These are phyloP conservation scores for Rugalucina vietnamica DNA, from an alignment of 2,888 invertebrate species.

Conservation along the genomic window DNA sequence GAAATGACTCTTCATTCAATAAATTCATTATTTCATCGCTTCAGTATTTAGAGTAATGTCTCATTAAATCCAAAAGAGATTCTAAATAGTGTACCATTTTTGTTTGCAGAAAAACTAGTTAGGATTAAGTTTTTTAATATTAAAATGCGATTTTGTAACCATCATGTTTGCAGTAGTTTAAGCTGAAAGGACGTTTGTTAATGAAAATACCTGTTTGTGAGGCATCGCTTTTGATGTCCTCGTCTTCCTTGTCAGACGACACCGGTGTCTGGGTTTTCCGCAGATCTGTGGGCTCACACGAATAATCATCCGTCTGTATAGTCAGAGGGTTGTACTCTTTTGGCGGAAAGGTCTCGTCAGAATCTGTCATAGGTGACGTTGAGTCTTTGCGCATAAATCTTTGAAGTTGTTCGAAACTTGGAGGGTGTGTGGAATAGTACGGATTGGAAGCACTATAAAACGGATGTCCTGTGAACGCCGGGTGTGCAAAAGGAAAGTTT, in stretches of 20 bases:
- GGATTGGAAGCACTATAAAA: conserved; percentile 16
- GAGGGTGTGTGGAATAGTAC: conserved; percentile 23
- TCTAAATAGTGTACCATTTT: too few relatives aligned
- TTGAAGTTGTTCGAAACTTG: conserved; percentile 11
- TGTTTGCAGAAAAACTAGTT: too few relatives aligned
- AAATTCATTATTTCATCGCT: too few relatives aligned
- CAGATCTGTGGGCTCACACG: conserved; percentile 39
- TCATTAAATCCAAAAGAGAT: too few relatives aligned
- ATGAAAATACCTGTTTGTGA: conserved; percentile 37
- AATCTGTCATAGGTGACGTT: background rate
- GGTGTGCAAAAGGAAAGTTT: conserved; percentile 36
- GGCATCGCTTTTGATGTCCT: conserved; percentile 36
- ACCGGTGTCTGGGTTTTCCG: conserved; percentile 33
- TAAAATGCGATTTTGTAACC: too few relatives aligned
- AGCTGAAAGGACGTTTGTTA: too few relatives aligned
- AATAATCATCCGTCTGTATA: background rate
- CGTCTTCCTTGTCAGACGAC: conserved; percentile 26
- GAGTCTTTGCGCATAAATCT: conserved; percentile 1
- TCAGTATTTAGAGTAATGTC: too few relatives aligned
- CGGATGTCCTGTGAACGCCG: conserved; percentile 37
- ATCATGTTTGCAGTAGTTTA: too few relatives aligned
- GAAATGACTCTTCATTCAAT: too few relatives aligned
- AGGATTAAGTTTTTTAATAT: too few relatives aligned
- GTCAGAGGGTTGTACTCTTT: background rate
- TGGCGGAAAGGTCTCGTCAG: background rate